Percentiles rank a stretch among this genome's conserved stretches.
phyloP scores from a whole-genome alignment of 2,888 invertebrate genomes.

The Itoplectis maculator region DNA sequence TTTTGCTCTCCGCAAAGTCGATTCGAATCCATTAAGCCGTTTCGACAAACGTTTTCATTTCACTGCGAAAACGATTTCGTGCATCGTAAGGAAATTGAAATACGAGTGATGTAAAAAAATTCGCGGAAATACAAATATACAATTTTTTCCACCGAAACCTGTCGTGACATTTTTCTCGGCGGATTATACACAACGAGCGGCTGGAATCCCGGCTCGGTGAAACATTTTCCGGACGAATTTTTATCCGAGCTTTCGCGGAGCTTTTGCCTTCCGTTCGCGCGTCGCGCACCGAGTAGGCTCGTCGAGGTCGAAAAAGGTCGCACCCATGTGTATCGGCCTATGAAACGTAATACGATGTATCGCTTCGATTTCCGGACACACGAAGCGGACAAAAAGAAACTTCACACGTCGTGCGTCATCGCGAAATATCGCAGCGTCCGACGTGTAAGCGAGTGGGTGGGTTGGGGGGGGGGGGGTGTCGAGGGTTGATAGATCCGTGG shows the following conservation, averaged over 20 bases:
- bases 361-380: background rate
- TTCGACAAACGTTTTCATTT: background rate
- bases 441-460: no score
- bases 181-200: no score
- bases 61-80: background rate
- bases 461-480: no score
- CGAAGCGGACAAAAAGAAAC: background rate
- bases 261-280: background rate
- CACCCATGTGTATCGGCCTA: no score
- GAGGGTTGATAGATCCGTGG: constrained; percentile 36
- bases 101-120: background rate
- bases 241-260: constrained; percentile 40
- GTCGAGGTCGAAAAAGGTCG: background rate
- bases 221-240: constrained; percentile 26
- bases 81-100: no score
- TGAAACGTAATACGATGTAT: no score
- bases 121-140: background rate
- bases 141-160: no score
- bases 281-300: no score
- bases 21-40: background rate
- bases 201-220: background rate
- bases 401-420: constrained; percentile 19
- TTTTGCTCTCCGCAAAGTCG: background rate
- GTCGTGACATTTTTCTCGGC: no score
- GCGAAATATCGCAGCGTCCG: constrained; percentile 19